A percentile compares a stretch with the other conserved stretches of the same genome.
phyloP scores from a whole-genome alignment of 2,797 vertebrate genomes.

The Cetoscarus ocellatus region DNA sequence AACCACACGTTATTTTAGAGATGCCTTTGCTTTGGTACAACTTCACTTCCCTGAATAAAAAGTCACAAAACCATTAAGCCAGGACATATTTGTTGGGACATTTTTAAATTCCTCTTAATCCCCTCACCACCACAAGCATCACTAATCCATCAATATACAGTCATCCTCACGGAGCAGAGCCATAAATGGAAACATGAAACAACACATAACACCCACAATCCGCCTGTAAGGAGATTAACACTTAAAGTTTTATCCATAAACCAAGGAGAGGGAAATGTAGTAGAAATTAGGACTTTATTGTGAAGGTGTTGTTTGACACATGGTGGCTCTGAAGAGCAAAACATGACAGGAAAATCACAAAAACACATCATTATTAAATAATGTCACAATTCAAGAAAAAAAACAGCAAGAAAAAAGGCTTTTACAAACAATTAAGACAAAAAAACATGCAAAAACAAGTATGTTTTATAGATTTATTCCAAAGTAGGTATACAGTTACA shows the following conservation, averaged over 20 bases:
- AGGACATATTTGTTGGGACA: conserved; percentile 36
- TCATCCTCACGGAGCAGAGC: conserved; percentile 22
- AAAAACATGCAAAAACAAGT: too few species aligned
- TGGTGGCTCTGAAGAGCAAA: too few species aligned
- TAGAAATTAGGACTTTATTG: background rate
- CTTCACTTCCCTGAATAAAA: background rate
- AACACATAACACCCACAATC: background rate
- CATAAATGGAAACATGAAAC: conserved; percentile 23
- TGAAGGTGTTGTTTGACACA: background rate
- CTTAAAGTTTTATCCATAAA: background rate
- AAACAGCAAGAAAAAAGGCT: too few species aligned
- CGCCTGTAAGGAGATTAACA: background rate
- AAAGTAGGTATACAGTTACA: too few species aligned
- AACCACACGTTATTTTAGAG: background rate
- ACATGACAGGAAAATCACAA: too few species aligned
- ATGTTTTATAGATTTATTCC: too few species aligned
- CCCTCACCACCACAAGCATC: background rate
- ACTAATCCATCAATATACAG: conserved; percentile 56
- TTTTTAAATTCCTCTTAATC: conserved; percentile 67
- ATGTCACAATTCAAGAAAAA: too few species aligned
- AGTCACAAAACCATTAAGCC: conserved; percentile 21
- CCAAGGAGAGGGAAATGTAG: background rate
- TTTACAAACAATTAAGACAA: too few species aligned
- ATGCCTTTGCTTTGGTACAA: background rate
- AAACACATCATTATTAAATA: too few species aligned